Base-by-base conservation (phyloP, 2,888 invertebrate genomes). In the Xanthorhoe designata region DNA sequence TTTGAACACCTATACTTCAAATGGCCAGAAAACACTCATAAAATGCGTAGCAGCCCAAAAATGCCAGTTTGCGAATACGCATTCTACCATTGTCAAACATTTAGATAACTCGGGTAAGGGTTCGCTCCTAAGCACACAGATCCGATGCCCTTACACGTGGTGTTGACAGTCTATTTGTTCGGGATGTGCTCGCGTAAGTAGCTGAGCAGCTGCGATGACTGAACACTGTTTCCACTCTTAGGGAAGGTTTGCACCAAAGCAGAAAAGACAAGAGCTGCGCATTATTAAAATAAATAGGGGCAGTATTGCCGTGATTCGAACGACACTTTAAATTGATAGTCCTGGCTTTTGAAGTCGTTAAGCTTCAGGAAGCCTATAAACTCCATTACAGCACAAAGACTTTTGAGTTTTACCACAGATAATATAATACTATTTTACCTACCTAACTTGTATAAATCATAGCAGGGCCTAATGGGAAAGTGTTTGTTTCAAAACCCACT, bases 91-190 rank as follows among this genome's bases (percentile, higher is more conserved):
- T 8, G 51, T 63, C 50, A 63, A 63, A 63, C 38, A 59, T 58
- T 56, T 61, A 67, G 53, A 55, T 61, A 66, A 49, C 50, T 51
- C 42, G 49, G 56, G 52, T 53, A 53, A 57, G 60, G 45, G 45
- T 61, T 1, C 50, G 55, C 45, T 42, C 42, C 77, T 78, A 78
- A 80, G 71, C 75, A 66, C 72, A 81, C 75, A 66, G 53, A 71
- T 69, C 59, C 19, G 42, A 59, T 72, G 72, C 73, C 74, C 9
- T 42, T 71, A 75, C 76, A 70, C 67, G 66, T 63, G 71, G 61
- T 64, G 52, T 60, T 70, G 61, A 71, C 57, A 72, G 62, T 62
- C 53, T 75, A 73, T 80, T 78, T 77, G 66, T 69, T 71, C 69
- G 71, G 78, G 78, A 73, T 58, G 29, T 18, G 24, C 32, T 45